Evolutionary conservation across 2,113 vertebrate genomes (phyloP).

Genomic region (Cynopterus brachyotis): DNA sequence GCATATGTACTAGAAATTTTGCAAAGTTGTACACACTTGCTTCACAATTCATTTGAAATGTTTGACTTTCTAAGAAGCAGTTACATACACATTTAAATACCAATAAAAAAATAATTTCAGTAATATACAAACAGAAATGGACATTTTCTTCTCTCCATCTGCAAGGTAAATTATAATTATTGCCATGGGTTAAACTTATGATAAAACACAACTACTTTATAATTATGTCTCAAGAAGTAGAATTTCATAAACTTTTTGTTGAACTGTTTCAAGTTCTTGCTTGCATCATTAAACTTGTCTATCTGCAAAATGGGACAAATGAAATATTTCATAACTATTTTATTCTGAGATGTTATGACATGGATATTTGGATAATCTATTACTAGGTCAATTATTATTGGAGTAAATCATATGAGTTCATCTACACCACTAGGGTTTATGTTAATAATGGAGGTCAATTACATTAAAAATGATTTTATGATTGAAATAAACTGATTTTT

Average conservation of each 20-base stretch:
- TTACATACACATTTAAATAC: neutral
- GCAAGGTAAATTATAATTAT: neutral
- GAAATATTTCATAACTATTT: neutral
- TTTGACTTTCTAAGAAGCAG: slow-evolving; percentile 23
- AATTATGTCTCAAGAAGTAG: neutral
- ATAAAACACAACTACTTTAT: neutral
- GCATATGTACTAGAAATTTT: neutral
- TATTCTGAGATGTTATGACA: neutral
- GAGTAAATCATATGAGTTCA: neutral
- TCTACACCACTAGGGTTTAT: neutral
- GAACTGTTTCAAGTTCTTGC: neutral
- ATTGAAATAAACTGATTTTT: slow-evolving; percentile 7
- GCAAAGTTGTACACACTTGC: neutral
- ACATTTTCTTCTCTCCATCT: neutral
- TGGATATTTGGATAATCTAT: neutral
- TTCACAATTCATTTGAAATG: slow-evolving; percentile 43
- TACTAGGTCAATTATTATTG: neutral
- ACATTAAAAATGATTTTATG: neutral
- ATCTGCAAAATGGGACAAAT: neutral
- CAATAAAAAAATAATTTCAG: slow-evolving; percentile 33
- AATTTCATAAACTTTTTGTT: neutral
- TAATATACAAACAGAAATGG: neutral
- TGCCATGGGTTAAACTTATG: neutral
- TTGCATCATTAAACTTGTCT: neutral
- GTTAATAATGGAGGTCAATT: neutral